Evolutionary conservation across 2,797 vertebrate genomes (phyloP).

Genomic region (Danio jaintianensis): DNA sequence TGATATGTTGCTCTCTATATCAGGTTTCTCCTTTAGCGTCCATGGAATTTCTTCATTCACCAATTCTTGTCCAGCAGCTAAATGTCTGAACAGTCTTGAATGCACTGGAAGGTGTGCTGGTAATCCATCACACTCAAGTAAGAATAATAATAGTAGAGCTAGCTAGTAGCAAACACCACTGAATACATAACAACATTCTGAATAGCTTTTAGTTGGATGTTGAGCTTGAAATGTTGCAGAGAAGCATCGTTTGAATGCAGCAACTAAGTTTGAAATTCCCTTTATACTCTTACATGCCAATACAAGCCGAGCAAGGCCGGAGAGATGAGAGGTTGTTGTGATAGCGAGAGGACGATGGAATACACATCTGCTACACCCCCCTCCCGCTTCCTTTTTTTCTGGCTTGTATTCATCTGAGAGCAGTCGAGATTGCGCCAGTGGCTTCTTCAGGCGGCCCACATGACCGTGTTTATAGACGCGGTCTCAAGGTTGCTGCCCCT

Average conservation of each 20-base stretch:
- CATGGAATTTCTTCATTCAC: not conserved
- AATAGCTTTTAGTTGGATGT: not conserved
- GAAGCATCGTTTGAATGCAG: not conserved
- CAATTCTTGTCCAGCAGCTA: not conserved
- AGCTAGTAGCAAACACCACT: not conserved
- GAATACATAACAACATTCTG: not conserved
- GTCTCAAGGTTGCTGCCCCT: conserved; percentile 58
- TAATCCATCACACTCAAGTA: not conserved
- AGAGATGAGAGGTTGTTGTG: conserved; percentile 25
- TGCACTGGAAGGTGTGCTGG: too few species aligned
- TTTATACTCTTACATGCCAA: not conserved
- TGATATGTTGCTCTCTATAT: not conserved
- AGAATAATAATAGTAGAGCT: not conserved
- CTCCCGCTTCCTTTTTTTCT: conserved; percentile 32
- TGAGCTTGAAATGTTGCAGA: not conserved
- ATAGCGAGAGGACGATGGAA: not conserved
- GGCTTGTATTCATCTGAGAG: conserved; percentile 51
- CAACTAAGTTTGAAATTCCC: not conserved
- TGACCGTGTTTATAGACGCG: conserved; percentile 64
- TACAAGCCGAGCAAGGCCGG: not conserved
- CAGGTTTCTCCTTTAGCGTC: not conserved
- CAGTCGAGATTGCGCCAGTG: conserved; percentile 52
- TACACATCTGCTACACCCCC: conserved; percentile 18
- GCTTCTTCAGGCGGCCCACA: conserved; percentile 57
- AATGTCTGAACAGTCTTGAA: not conserved